Base-by-base conservation (phyloP, 2,888 invertebrate genomes). In the Melipona beecheii region DNA sequence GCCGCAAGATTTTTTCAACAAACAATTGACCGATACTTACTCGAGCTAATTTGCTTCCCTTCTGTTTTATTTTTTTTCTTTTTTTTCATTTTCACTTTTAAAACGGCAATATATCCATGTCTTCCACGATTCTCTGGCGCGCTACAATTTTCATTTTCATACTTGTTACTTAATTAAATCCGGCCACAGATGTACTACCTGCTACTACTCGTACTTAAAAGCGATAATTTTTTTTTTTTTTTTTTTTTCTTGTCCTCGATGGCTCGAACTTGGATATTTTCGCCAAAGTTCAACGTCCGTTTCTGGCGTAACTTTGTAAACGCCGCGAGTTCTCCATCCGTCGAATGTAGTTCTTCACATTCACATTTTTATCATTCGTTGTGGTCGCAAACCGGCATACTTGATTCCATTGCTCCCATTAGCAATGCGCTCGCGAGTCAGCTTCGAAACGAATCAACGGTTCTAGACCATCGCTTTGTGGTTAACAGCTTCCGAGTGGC, bases 341-440 rank as follows among this genome's bases (percentile, higher is more conserved):
- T 27, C 43, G 43, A 9, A 43, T 11, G 43, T 9, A 13, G 2
- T 36, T 36, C 3, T 50, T 58, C 72, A 36, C 73, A 50, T 73
- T 31, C 54, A 31, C 62, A 73, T 73, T 83, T 58, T 76, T 52
- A 36, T 71, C 73, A 75, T 78, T 78, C 75, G 72, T 70, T 75
- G 68, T 75, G 68, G 56, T 36, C 19, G 43, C 60, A 69, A 76
- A 81, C 15, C 73, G 65, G 65, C 73, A 72, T 78, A 56, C 78
- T 78, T 66, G 71, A 78, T 84, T 78, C 78, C 70, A 84, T 78
- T 84, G 85, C 78, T 73, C 84, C 70, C 66, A 75, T 81, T 81
- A 86, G 65, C 56, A 84, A 84, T 84, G 75, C 81, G 76, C 75
- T 70, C 69, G 68, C 68, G 80, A 80, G 83, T 75, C 77, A 70